phyloP scores from a whole-genome alignment of 2,797 vertebrate genomes.

The Halcyon badia region DNA sequence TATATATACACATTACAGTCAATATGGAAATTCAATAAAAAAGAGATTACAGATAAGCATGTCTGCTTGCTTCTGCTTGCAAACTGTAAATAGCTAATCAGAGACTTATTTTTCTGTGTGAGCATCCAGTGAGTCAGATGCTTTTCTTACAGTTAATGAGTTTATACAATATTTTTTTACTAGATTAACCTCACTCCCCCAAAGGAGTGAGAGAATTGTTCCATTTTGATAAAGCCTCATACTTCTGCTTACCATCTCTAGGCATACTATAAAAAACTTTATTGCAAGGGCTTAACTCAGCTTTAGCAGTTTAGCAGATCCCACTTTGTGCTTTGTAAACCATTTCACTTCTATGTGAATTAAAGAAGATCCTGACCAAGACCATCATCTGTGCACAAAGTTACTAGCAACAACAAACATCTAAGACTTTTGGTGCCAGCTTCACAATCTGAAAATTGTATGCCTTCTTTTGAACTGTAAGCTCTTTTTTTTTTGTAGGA shows the following conservation, averaged over 20 bases:
- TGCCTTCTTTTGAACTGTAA: not conserved
- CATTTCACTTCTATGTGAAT: not conserved
- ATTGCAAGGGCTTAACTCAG: not conserved
- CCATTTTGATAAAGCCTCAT: not conserved
- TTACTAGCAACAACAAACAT: not conserved
- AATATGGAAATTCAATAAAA: conserved; percentile 29
- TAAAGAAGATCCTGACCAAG: not conserved
- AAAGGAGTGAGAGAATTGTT: not conserved
- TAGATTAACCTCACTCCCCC: not conserved
- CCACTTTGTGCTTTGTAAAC: not conserved
- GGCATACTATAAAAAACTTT: not conserved
- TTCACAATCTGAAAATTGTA: not conserved
- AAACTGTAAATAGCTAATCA: conserved; percentile 14
- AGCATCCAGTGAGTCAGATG: not conserved
- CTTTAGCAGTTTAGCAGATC: not conserved
- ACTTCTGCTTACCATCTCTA: not conserved
- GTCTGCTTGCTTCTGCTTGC: not conserved
- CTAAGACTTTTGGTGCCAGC: not conserved
- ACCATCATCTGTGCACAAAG: not conserved
- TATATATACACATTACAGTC: not conserved
- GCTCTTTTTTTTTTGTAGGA: not conserved
- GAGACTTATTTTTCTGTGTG: not conserved
- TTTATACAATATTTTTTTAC: not conserved
- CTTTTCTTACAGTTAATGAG: conserved; percentile 8
- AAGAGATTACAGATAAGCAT: conserved; percentile 8